Percentiles rank a stretch among this genome's conserved stretches.
phyloP scores from a whole-genome alignment of 2,113 vertebrate species.

The rat (Rattus norvegicus) region GRCr8 NC_086020.1:67433501-67434000 shows the following conservation, averaged over 20 bases:
- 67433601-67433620: neutral
- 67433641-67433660: neutral
- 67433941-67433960: neutral
- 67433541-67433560: neutral
- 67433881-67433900: neutral
- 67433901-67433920: neutral
- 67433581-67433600: neutral
- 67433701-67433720: neutral
- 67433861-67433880: neutral
- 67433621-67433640: neutral
- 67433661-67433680: neutral
- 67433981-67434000: neutral
- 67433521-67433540: neutral
- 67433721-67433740: neutral
- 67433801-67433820: neutral
- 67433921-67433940: neutral
- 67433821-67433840: neutral
- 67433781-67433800: neutral
- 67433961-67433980: neutral
- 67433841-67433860: neutral
- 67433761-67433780: neutral
- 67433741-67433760: neutral
- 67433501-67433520: neutral
- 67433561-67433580: neutral
- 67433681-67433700: neutral